Base-by-base conservation (phyloP, 2,888 invertebrate genomes). In the Amphipyra tragopoginis region DNA sequence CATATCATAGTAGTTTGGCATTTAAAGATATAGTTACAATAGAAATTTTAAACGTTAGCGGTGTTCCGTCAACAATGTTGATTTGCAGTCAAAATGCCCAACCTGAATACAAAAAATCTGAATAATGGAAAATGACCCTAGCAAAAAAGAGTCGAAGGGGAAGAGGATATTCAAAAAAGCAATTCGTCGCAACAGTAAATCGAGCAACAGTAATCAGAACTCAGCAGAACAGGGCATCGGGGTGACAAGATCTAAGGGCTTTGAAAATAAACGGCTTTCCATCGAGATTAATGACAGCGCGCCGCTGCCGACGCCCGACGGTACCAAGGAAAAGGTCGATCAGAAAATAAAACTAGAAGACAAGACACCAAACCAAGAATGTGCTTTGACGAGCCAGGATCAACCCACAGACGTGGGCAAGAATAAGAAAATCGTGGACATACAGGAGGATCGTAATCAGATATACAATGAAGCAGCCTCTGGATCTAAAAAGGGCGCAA, bases 101-200 rank as follows among this genome's bases (percentile, higher is more conserved):
- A 83, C 74, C 79, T 78, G 80, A 82, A 78, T 62, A 70, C 70
- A 85, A 85, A 83, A 81, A 89, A 84, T 73, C 75, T 81, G 79
- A 87, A 94, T 91, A 87, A 94, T 94, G 94, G 94, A 94, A 90
- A 91, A 93, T 93, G 93, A 94, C 86, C 92, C 93, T 77, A 92
- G 87, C 76, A 93, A 94, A 84, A 94, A 93, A 79, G 93, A 93
- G 77, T 93, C 93, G 39, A 93, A 92, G 82, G 93, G 93, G 74
- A 94, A 93, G 86, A 89, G 93, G 82, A 85, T 93, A 79, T 85
- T 93, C 48, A 94, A 93, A 81, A 94, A 92, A 84, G 92, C 90
- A 62, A 80, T 91, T 72, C 87, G 94, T 48, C 90, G 93, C 36
- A 91, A 83, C 69, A 93, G 93, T 76, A 93, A 93, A 79, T 86